Conservation (phyloP, 2,888 invertebrate genomes). For the Leptodirus hochenwartii region DNA sequence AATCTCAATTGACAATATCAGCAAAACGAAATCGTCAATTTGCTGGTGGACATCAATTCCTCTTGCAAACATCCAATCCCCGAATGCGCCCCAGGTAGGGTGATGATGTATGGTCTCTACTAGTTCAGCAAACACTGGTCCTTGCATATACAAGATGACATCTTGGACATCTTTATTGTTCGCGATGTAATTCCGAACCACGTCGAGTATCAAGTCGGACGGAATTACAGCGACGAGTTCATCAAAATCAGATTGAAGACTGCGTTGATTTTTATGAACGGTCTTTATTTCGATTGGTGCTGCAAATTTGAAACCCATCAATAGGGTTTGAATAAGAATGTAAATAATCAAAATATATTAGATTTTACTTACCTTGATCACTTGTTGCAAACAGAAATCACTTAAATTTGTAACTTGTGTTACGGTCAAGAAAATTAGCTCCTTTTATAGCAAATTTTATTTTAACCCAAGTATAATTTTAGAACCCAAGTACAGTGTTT, state of each 20-base stretch:
- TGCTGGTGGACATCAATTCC: slow-evolving; percentile 13
- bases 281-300: too few relatives aligned
- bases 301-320: too few relatives aligned
- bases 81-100: slow-evolving; percentile 13
- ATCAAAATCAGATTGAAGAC: slow-evolving; percentile 12
- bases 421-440: too few relatives aligned
- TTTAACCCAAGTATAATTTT: too few relatives aligned
- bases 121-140: slow-evolving; percentile 15
- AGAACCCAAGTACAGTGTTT: too few relatives aligned
- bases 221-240: slow-evolving; percentile 16
- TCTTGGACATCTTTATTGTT: slow-evolving; percentile 15
- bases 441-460: too few relatives aligned
- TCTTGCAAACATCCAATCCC: slow-evolving; percentile 12
- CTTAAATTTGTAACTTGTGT: too few relatives aligned
- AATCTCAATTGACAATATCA: slow-evolving; percentile 11
- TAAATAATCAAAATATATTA: too few relatives aligned
- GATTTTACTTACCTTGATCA: too few relatives aligned
- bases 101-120: slow-evolving; percentile 11
- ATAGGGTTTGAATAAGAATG: too few relatives aligned
- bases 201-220: slow-evolving; percentile 13
- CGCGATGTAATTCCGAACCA: slow-evolving; percentile 14
- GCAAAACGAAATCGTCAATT: slow-evolving; percentile 11
- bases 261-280: too few relatives aligned
- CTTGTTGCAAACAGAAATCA: too few relatives aligned
- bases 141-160: slow-evolving; percentile 16